Evolutionary conservation across 2,113 vertebrate species (phyloP), one percentile per base, ranked within the genome.

Genomic region (Takifugu bimaculatus): DNA sequence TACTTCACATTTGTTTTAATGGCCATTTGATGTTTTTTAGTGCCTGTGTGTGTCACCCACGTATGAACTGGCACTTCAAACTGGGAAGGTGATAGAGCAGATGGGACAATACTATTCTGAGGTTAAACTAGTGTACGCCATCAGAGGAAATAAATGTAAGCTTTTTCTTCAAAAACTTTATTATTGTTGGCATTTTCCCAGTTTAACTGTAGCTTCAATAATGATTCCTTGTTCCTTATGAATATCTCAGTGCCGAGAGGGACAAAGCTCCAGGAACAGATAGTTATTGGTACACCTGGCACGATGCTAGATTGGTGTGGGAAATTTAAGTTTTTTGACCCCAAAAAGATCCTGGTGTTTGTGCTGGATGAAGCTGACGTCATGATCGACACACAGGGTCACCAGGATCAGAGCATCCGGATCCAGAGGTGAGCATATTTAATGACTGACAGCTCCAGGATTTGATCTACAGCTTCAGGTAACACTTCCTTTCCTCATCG

Each of bases 321-420:
- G 61, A 99, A 98, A 75, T 92, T 99, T 68, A 95, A 88, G 44
- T 97, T 99, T 79, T 95, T 98, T 1, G 96, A 99, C 55, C 94
- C 96, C 57, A 97, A 94, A 88, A 97, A 93, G 87, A 95, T 98
- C 80, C 94, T 91, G 60, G 97, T 99, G 74, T 99, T 99, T 0
- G 96, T 99, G 25, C 59, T 99, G 80, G 97, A 99, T 2, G 96
- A 99, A 83, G 97, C 97, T 0, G 97, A 98, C 0, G 96, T 99
- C 80, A 99, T 99, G 95, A 98, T 99, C 0, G 96, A 96, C 0
- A 99, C 97, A 3, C 97, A 98, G 79, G 97, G 97, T 55, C 96
- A 99, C 83, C 95, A 97, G 78, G 96, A 99, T 75, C 97, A 99
- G 88, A 99, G 96, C 82, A 96, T 99, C 85, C 93, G 96, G 55